Percentiles rank a stretch among this genome's conserved stretches.
These are phyloP conservation scores for Bettongia penicillata DNA, from an alignment of 2,113 vertebrate species.

Conservation along the genomic window DNA sequence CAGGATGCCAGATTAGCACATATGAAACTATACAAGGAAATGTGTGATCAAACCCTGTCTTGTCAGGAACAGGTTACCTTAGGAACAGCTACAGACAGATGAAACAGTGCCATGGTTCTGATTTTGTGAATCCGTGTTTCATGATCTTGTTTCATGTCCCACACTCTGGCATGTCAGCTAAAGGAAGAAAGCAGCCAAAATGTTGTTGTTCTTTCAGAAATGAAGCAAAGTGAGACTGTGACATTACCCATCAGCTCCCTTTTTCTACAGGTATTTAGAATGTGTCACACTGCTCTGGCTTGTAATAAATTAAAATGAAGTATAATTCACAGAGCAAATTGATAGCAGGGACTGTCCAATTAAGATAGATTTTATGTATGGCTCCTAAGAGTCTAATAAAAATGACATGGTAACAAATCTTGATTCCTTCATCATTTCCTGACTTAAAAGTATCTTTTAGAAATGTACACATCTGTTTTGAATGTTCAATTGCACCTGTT, in stretches of 20 bases:
- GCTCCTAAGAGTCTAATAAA: slow-evolving; percentile 49
- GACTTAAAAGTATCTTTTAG: slow-evolving; percentile 29
- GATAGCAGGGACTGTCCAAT: slow-evolving; percentile 46
- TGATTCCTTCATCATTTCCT: slow-evolving; percentile 60
- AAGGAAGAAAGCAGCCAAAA: not conserved
- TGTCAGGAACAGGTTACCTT: not conserved
- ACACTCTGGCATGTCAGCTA: not conserved
- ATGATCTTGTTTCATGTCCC: not conserved
- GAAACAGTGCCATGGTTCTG: not conserved
- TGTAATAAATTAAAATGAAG: slow-evolving; percentile 54
- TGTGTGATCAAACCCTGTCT: not conserved
- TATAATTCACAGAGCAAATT: slow-evolving; percentile 38
- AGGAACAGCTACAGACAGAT: not conserved
- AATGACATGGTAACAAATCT: slow-evolving; percentile 13
- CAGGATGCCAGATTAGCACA: not conserved
- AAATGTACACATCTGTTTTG: slow-evolving; percentile 40
- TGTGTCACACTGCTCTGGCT: slow-evolving; percentile 23
- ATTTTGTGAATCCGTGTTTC: not conserved
- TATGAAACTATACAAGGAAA: not conserved
- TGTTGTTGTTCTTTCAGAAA: slow-evolving; percentile 32
- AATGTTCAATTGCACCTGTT: not conserved
- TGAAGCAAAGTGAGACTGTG: not conserved
- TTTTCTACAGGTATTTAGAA: slow-evolving; percentile 29
- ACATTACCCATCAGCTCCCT: not conserved
- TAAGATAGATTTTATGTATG: slow-evolving; percentile 49